Percentiles rank a stretch among this genome's conserved stretches.
Evolutionary conservation across 2,888 invertebrate genomes (phyloP).

Genomic region (Shargacucullia verbasci): DNA sequence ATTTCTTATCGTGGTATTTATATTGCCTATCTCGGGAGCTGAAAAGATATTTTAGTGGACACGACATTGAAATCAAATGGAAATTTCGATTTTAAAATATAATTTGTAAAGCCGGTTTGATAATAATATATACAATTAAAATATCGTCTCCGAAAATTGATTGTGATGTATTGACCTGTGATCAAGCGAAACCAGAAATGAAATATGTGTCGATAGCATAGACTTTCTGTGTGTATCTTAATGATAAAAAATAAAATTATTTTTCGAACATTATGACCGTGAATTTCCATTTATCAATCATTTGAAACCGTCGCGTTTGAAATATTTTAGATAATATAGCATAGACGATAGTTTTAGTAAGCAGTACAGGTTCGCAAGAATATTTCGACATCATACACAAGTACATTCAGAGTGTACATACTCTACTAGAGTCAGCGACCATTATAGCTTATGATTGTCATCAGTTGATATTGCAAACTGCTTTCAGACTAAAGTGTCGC

Average conservation of each 20-base stretch:
- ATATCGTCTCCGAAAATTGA: no score
- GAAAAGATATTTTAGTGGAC: constrained; percentile 1
- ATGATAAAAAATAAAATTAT: no score
- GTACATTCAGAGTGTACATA: constrained; percentile 17
- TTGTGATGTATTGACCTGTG: constrained; percentile 6
- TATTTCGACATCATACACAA: constrained; percentile 15
- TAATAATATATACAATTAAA: constrained; percentile 41
- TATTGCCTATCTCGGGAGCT: constrained; percentile 34
- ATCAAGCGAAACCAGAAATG: constrained; percentile 10
- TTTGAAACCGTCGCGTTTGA: neutral
- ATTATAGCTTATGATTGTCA: constrained; percentile 14
- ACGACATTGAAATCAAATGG: constrained; percentile 15
- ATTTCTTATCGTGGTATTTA: constrained; percentile 12
- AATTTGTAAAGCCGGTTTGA: constrained; percentile 10
- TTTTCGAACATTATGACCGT: constrained; percentile 3
- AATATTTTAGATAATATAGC: constrained; percentile 3
- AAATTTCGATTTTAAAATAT: constrained; percentile 21
- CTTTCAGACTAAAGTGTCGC: constrained; percentile 51
- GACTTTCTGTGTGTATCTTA: neutral
- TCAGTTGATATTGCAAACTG: constrained; percentile 28
- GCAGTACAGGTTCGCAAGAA: constrained; percentile 20
- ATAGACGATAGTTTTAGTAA: constrained; percentile 6
- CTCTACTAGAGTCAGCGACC: constrained; percentile 18
- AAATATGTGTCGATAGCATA: neutral
- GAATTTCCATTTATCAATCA: constrained; percentile 39